Conservation (phyloP, 2,113 vertebrate genomes). For the Ptilorrhoa leucosticta region DNA sequence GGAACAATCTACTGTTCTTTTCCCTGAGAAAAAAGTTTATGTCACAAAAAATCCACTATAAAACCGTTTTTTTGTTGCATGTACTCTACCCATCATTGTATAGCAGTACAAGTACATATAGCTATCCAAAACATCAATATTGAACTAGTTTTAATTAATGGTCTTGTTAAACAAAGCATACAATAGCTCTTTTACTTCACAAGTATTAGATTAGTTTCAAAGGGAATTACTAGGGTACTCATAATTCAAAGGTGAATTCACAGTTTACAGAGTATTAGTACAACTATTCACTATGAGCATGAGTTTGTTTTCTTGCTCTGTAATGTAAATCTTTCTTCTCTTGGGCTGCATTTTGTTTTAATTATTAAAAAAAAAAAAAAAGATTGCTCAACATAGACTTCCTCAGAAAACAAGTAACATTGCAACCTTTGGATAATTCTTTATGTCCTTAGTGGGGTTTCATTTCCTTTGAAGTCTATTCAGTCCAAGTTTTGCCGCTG, state of each 20-base stretch:
- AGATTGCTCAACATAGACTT: not conserved
- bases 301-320: not conserved
- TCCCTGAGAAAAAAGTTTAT: not conserved
- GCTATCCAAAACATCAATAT: not conserved
- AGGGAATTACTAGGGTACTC: constrained; percentile 44
- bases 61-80: not conserved
- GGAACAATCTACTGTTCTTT: not conserved
- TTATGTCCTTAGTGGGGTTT: not conserved
- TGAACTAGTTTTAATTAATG: constrained; percentile 8
- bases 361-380: not conserved
- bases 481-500: not conserved
- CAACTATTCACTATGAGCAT: not conserved
- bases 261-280: constrained; percentile 9
- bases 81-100: not conserved
- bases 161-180: constrained; percentile 31
- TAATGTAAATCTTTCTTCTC: not conserved
- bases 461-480: constrained; percentile 28
- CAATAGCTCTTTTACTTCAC: constrained; percentile 22
- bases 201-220: constrained; percentile 51
- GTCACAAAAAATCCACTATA: not conserved
- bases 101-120: not conserved
- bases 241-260: constrained; percentile 46
- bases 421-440: constrained; percentile 9
- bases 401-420: constrained; percentile 2
- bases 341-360: not conserved